Percentiles rank a stretch among this genome's conserved stretches.
Conservation (phyloP, 1,140 invertebrate genomes). For the Brachionus rubens region DNA sequence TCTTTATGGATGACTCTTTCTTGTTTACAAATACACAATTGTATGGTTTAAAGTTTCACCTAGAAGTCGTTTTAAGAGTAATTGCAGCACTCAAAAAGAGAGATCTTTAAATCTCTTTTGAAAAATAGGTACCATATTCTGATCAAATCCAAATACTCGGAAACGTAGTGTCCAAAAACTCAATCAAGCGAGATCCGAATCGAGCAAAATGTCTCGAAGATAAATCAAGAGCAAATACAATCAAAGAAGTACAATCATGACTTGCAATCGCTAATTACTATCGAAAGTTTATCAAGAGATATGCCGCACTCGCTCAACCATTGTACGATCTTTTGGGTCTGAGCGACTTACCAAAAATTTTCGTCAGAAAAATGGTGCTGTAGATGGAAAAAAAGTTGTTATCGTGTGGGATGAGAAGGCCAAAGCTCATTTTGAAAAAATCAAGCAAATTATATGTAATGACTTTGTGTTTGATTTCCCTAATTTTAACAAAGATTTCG, state of each 20-base stretch:
- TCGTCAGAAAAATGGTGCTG: not conserved
- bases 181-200: not conserved
- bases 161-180: not conserved
- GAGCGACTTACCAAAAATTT: not conserved
- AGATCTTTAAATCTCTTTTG: too few species aligned
- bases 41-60: too few species aligned
- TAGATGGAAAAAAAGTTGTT: too few species aligned
- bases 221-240: slow-evolving; percentile 47
- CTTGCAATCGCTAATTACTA: not conserved
- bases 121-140: not conserved
- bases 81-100: too few species aligned
- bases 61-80: too few species aligned
- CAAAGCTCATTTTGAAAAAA: too few species aligned
- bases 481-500: too few species aligned
- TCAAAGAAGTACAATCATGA: slow-evolving; percentile 58
- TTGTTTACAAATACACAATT: slow-evolving; percentile 8
- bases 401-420: too few species aligned
- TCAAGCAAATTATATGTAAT: too few species aligned
- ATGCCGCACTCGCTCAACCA: not conserved
- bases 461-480: too few species aligned
- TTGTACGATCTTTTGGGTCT: not conserved
- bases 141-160: not conserved
- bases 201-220: not conserved
- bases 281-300: not conserved
- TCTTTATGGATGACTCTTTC: not conserved